Percentiles rank a stretch among this genome's conserved stretches.
Evolutionary conservation across 2,113 vertebrate species (phyloP).

Genomic region (Emydura subglobosa): DNA sequence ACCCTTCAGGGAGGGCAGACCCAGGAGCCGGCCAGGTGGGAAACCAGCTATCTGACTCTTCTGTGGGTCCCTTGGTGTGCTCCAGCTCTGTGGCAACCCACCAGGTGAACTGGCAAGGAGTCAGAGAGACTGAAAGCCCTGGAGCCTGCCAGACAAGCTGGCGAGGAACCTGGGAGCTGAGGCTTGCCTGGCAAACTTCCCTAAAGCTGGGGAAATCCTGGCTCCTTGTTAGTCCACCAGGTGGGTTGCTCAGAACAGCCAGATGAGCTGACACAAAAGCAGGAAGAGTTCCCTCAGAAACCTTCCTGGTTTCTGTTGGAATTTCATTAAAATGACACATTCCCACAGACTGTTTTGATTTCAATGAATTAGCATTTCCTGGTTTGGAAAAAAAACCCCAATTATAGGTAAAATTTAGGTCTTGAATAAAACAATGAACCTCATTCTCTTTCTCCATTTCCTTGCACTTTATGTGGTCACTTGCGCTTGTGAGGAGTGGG

Average conservation of each 20-base stretch:
- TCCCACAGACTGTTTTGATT: background rate
- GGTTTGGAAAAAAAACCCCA: background rate
- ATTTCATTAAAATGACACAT: background rate
- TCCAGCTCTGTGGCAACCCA: background rate
- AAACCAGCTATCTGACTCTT: background rate
- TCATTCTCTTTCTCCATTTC: background rate
- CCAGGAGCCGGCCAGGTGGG: background rate
- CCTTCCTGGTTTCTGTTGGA: background rate
- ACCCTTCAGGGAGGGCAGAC: background rate
- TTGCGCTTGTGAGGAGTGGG: background rate
- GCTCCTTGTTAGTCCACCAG: accelerated
- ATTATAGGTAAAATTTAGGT: background rate
- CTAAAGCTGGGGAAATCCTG: background rate
- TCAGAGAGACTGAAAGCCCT: background rate
- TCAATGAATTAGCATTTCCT: background rate
- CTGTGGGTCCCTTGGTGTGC: background rate
- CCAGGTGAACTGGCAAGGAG: background rate
- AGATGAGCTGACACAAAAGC: no score
- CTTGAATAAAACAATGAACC: background rate
- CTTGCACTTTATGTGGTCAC: background rate
- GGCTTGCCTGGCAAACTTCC: background rate
- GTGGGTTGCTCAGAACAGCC: background rate
- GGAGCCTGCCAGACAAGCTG: background rate
- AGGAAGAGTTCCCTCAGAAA: background rate
- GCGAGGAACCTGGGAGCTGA: accelerated